Evolutionary conservation across 2,113 vertebrate genomes (phyloP), one percentile per base, ranked within the genome.

Genomic region (Strix uralensis): DNA sequence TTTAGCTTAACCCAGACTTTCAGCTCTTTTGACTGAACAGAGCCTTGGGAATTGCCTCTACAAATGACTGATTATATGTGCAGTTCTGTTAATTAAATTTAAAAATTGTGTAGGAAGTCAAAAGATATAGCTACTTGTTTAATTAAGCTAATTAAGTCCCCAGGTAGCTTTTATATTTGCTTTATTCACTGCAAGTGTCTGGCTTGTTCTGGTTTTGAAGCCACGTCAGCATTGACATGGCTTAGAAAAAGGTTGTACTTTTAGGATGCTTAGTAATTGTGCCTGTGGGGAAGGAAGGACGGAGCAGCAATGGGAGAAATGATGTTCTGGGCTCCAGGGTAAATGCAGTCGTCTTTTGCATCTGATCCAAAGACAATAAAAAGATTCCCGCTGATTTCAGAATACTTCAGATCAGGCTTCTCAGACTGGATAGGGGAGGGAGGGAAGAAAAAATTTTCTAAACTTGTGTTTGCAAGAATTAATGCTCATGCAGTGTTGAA

Each of bases 101-200:
- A 46, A 92, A 94, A 96, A 88, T 88, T 74, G 87, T 88, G 96
- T 93, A 96, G 96, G 96, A 96, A 96, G 95, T 95, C 22, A 90
- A 86, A 96, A 96, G 93, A 47, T 93, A 92, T 26, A 94, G 92
- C 93, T 96, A 81, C 96, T 93, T 94, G 95, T 94, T 94, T 96
- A 96, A 96, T 97, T 96, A 96, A 95, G 83, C 47, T 96, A 97
- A 96, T 96, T 96, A 96, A 95, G 82, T 96, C 94, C 90, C 93
- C 81, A 51, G 94, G 95, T 96, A 67, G 94, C 94, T 96, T 95
- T 96, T 95, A 81, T 81, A 94, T 95, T 97, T 95, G 72, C 72
- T 96, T 94, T 93, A 58, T 87, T 95, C 79, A 52, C 92, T 96
- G 79, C 72, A 78, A 86, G 88, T 81, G 94, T 92, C 92, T 95